A percentile compares a stretch with the other conserved stretches of the same genome.
Evolutionary conservation across 2,797 vertebrate genomes (phyloP).

Genomic region (Toxotes lorentzi): DNA sequence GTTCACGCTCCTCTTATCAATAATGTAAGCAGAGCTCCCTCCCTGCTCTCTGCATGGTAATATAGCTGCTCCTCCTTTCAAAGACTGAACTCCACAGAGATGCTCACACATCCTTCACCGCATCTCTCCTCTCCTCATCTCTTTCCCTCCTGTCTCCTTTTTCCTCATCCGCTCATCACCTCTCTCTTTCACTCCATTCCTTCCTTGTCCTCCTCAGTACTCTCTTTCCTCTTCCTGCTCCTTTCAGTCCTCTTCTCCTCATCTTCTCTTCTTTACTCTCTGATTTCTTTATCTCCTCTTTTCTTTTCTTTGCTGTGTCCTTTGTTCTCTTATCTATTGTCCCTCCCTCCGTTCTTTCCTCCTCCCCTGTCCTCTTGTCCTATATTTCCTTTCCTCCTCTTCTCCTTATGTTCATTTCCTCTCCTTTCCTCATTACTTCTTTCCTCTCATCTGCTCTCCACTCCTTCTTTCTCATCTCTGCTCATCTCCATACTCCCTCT

Average conservation of each 20-base stretch:
- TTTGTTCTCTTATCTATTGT: no score
- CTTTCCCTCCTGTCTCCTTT: neutral
- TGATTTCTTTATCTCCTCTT: no score
- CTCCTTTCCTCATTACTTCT: no score
- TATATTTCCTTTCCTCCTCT: neutral
- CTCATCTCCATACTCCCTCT: neutral
- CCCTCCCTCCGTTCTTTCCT: no score
- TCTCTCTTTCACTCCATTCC: neutral
- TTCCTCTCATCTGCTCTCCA: no score
- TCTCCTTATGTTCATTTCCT: no score
- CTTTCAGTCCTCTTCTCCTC: neutral
- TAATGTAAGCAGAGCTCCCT: conserved; percentile 43
- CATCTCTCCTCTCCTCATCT: neutral
- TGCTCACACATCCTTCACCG: neutral
- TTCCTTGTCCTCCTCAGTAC: no score
- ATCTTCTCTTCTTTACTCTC: no score
- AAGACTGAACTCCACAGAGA: conserved; percentile 23
- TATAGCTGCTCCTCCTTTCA: conserved; percentile 51
- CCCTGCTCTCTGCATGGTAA: conserved; percentile 15
- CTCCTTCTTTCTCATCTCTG: no score
- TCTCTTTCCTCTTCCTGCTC: neutral
- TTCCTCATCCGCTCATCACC: neutral
- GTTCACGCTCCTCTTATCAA: conserved; percentile 44
- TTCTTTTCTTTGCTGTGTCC: no score
- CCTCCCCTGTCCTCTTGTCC: neutral